Percentiles rank a stretch among this genome's conserved stretches.
Conservation (phyloP, 2,888 invertebrate species). For the Synergus japonicus region DNA sequence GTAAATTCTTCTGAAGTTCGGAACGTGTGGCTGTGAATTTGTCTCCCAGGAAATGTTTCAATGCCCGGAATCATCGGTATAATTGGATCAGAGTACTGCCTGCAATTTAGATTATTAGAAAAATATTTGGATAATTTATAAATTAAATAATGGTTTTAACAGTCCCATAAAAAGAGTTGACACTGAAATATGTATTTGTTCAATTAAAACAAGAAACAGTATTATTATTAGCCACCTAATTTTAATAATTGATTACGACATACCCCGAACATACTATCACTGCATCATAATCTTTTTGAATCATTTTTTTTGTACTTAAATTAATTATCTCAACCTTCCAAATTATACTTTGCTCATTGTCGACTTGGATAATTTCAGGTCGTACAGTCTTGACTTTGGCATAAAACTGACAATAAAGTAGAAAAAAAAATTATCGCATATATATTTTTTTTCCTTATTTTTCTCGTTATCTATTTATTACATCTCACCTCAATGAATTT, state of each 20-base stretch:
- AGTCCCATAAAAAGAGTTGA: too few relatives aligned
- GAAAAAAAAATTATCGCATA: neutral
- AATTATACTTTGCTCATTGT: neutral
- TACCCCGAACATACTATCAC: conserved; percentile 85
- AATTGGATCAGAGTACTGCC: conserved; percentile 79
- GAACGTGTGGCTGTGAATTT: conserved; percentile 87
- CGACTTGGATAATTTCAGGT: neutral
- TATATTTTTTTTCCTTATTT: neutral
- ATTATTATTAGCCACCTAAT: too few relatives aligned
- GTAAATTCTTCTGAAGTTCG: conserved; percentile 81
- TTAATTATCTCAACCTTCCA: conserved; percentile 79
- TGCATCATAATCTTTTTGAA: conserved; percentile 81
- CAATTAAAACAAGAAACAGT: too few relatives aligned
- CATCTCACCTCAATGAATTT: conserved; percentile 82
- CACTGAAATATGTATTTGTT: too few relatives aligned
- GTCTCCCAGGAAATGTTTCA: conserved; percentile 79
- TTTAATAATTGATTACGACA: conserved; percentile 47
- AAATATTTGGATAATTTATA: neutral
- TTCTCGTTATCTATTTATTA: neutral
- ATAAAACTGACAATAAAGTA: conserved; percentile 1
- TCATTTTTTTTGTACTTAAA: conserved; percentile 74
- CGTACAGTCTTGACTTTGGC: neutral
- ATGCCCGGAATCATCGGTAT: conserved; percentile 78
- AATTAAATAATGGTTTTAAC: conserved; percentile 57
- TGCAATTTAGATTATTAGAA: conserved; percentile 59